Evolutionary conservation across 2,888 invertebrate genomes (phyloP).

Genomic region (Amphipoea lucens): DNA sequence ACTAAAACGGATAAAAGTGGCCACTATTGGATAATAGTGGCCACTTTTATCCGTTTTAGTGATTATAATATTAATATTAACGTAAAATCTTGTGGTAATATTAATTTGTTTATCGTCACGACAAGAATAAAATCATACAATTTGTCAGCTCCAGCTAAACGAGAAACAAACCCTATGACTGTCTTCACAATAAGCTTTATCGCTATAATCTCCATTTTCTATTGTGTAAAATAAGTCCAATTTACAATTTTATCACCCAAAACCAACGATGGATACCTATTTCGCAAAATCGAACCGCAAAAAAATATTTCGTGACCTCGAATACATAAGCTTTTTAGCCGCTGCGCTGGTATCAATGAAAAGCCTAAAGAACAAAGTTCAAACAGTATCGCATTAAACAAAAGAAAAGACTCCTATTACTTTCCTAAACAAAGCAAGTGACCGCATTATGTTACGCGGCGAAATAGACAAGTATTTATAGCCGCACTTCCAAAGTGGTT

Average conservation of each 20-base stretch:
- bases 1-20: too few relatives aligned
- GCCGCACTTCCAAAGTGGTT: constrained; percentile 48
- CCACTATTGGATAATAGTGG: too few relatives aligned
- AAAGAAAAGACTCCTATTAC: constrained; percentile 34
- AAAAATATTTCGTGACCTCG: constrained; percentile 17
- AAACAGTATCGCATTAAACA: constrained; percentile 23
- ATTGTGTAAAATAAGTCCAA: constrained; percentile 1
- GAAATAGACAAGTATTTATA: constrained; percentile 61
- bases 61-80: too few relatives aligned
- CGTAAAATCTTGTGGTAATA: too few relatives aligned
- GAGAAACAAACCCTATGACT: background rate
- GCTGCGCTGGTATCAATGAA: constrained; percentile 24
- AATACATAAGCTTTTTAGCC: constrained; percentile 21
- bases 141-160: background rate
- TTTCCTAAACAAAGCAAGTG: constrained; percentile 48
- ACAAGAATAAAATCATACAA: background rate
- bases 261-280: background rate
- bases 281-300: background rate
- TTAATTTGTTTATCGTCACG: too few relatives aligned
- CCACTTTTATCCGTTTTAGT: too few relatives aligned
- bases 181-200: background rate
- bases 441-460: constrained; percentile 45
- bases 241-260: background rate
- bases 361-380: constrained; percentile 18
- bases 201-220: background rate